Base-by-base conservation (phyloP, 2,113 vertebrate genomes). In the Eublepharis macularius region DNA sequence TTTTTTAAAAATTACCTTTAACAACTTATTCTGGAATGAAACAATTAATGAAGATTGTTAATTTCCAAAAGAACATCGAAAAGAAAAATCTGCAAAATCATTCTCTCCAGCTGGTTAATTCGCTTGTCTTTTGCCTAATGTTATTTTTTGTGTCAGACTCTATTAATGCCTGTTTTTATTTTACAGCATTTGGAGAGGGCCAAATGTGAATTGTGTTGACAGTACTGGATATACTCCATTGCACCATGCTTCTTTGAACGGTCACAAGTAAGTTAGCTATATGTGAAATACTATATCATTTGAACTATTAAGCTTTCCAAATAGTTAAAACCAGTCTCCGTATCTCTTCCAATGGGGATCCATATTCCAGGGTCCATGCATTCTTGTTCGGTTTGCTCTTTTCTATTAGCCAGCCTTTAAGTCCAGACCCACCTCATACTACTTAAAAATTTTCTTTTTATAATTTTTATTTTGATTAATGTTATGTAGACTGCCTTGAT, bases 151-250 rank as follows among this genome's bases (percentile, higher is more conserved):
- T 91, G 6, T 41, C 9, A 78, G 69, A 79, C 51, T 60, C 14
- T 74, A 70, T 57, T 74, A 57, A 7, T 41, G 74, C 88, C 76
- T 81, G 66, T 45, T 91, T 81, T 45, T 94, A 82, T 95, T 83
- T 92, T 85, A 32, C 96, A 99, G 98, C 92, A 99, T 99, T 95
- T 99, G 99, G 99, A 98, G 99, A 93, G 98, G 98, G 80, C 98
- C 99, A 16, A 99, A 99, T 85, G 98, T 99, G 97, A 99, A 99
- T 94, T 99, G 99, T 82, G 98, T 98, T 87, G 99, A 99, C 96
- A 98, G 97, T 90, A 99, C 98, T 85, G 99, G 99, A 92, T 99
- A 99, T 89, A 98, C 98, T 2, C 99, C 99, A 3, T 97, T 99
- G 82, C 98, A 99, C 93, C 99, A 99, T 29, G 98, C 99, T 21